These are phyloP conservation scores for Pitangus sulphuratus DNA, from an alignment of 2,797 vertebrate genomes.

Conservation along the genomic window DNA sequence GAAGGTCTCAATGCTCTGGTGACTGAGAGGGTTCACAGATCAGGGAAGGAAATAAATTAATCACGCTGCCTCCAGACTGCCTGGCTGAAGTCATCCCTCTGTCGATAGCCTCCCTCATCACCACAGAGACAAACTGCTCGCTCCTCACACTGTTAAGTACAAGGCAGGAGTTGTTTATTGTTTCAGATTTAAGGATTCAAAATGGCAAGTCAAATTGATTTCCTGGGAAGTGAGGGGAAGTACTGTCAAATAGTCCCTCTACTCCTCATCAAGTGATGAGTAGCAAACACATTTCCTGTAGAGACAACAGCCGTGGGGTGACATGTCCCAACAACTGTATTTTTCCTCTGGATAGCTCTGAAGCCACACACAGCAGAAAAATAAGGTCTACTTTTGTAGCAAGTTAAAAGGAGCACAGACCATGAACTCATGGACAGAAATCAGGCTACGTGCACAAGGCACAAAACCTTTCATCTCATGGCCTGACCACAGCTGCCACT, in stretches of 20 bases:
- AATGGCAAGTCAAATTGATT: background rate
- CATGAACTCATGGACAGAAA: background rate
- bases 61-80: background rate
- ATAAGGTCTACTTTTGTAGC: background rate
- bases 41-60: background rate
- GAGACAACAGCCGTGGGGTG: background rate
- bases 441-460: background rate
- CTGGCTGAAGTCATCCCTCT: background rate
- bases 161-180: background rate
- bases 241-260: background rate
- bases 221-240: background rate
- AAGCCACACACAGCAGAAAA: background rate
- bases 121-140: background rate
- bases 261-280: background rate
- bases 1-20: background rate
- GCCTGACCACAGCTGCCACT: background rate
- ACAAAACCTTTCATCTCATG: background rate
- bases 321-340: background rate
- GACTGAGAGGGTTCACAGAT: background rate
- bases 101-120: accelerated
- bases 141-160: background rate
- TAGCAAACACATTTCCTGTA: background rate
- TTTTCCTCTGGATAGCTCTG: background rate
- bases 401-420: background rate
- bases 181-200: conserved; percentile 10